Percentiles rank a stretch among this genome's conserved stretches.
Conservation (phyloP, 2,797 vertebrate genomes). For the Uromys caudimaculatus region DNA sequence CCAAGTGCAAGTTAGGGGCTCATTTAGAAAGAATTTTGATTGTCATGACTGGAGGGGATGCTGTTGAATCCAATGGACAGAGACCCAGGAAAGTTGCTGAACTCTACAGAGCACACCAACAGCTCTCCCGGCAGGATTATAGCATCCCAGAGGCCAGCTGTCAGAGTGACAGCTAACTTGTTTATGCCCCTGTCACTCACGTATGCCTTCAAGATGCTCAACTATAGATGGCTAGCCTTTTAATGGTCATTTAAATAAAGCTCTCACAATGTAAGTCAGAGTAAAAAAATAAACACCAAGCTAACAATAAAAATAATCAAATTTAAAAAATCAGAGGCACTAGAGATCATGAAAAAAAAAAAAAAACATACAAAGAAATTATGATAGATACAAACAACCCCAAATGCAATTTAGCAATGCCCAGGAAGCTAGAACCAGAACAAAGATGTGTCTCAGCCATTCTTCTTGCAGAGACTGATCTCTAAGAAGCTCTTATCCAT, state of each 20-base stretch:
- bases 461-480: not conserved
- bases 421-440: not conserved
- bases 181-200: not conserved
- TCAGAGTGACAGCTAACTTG: not conserved
- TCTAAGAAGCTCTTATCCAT: not conserved
- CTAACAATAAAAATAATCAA: not conserved
- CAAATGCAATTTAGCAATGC: not conserved
- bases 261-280: not conserved
- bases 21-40: not conserved
- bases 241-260: slow-evolving; percentile 8
- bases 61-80: not conserved
- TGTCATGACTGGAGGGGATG: not conserved
- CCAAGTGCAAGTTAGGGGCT: not conserved
- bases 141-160: not conserved
- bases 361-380: slow-evolving; percentile 10
- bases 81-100: not conserved
- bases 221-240: not conserved
- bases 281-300: not conserved
- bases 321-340: not conserved
- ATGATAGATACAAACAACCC: not conserved
- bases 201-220: not conserved
- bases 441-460: not conserved
- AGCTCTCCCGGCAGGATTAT: not conserved
- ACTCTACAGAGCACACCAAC: not conserved
- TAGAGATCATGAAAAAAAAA: not conserved